Base-by-base conservation (phyloP, 2,113 vertebrate genomes). In the Phaethon lepturus region DNA sequence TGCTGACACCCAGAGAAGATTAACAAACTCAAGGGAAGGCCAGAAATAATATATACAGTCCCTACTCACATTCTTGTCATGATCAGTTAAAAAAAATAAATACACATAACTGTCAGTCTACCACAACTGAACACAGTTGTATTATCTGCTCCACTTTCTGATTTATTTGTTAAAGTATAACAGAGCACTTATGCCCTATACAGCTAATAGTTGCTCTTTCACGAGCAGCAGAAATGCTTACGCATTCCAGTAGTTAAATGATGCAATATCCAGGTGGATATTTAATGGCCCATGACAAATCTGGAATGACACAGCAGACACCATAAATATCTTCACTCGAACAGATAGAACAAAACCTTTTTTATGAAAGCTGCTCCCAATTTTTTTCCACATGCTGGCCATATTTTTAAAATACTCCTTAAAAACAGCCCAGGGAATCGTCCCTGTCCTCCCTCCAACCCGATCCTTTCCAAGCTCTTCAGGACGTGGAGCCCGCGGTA, bases 211-310 rank as follows among this genome's bases (percentile, higher is more conserved):
- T 44, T 73, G 74, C 52, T 81, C 85, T 96, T 96, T 96, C 84
- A 97, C 28, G 33, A 90, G 93, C 90, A 74, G 89, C 94, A 96
- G 94, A 95, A 97, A 94, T 94, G 97, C 97, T 98, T 98, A 97
- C 7, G 80, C 97, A 97, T 98, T 97, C 97, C 97, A 93, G 90
- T 93, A 95, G 97, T 94, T 97, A 97, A 95, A 91, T 94, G 98
- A 97, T 96, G 93, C 97, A 97, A 96, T 83, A 90, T 97, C 96
- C 98, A 98, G 98, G 98, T 98, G 97, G 97, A 73, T 95, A 73
- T 92, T 97, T 96, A 98, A 98, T 92, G 96, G 96, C 60, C 97
- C 95, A 73, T 97, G 91, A 56, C 75, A 42, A 98, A 98, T 97
- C 87, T 96, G 96, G 95, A 97, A 97, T 97, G 98, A 97, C 88